A percentile compares a stretch with the other conserved stretches of the same genome.
phyloP scores from a whole-genome alignment of 2,113 vertebrate genomes.

The Ranitomeya variabilis region DNA sequence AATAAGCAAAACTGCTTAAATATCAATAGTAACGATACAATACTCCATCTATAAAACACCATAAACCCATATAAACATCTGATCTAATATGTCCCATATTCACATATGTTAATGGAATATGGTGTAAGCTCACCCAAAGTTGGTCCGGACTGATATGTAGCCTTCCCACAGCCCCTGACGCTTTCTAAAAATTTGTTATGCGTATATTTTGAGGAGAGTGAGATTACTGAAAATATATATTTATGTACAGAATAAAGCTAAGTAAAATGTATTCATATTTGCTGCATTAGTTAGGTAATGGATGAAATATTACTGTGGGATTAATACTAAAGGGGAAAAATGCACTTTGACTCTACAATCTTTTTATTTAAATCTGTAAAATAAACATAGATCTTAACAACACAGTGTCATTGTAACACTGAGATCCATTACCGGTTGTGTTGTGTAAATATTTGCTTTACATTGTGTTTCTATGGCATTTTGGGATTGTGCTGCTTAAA shows the following conservation, averaged over 20 bases:
- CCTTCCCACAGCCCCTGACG: too few species aligned
- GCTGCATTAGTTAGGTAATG: slow-evolving; percentile 59
- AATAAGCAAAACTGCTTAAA: too few species aligned
- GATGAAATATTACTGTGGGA: slow-evolving; percentile 59
- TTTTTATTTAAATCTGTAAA: slow-evolving; percentile 60
- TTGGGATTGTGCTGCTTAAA: slow-evolving; percentile 52
- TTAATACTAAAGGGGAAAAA: slow-evolving; percentile 65
- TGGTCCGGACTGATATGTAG: too few species aligned
- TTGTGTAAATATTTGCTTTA: slow-evolving; percentile 61
- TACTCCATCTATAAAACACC: too few species aligned
- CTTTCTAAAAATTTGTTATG: background rate
- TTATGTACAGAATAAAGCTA: slow-evolving; percentile 50
- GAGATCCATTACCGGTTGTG: slow-evolving; percentile 50
- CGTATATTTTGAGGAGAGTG: background rate
- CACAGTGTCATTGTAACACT: slow-evolving; percentile 59
- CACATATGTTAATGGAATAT: too few species aligned
- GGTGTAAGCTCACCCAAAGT: too few species aligned
- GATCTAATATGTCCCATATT: too few species aligned
- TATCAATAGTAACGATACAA: too few species aligned
- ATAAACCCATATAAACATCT: too few species aligned
- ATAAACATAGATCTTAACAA: slow-evolving; percentile 61
- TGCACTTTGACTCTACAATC: slow-evolving; percentile 62
- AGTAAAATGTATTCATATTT: slow-evolving; percentile 61
- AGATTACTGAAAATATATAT: background rate
- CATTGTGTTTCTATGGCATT: slow-evolving; percentile 60